Conservation (phyloP, 2,888 invertebrate species). For the Cloeon dipterum region DNA sequence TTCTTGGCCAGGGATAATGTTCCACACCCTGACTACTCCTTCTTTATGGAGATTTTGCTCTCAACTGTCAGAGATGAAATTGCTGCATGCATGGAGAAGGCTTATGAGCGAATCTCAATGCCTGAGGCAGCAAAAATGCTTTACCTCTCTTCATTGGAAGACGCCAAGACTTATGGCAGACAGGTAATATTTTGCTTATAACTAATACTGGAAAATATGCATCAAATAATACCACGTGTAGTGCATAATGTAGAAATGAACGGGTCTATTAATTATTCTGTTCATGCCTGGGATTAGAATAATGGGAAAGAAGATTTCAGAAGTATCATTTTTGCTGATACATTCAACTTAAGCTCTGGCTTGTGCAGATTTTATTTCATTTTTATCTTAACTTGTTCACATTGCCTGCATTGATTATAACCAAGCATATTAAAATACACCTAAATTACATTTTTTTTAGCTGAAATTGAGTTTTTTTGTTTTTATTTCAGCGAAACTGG, state of each 20-base stretch:
- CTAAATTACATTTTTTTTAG: too few relatives aligned
- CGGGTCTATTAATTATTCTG: neutral
- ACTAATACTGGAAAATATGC: too few relatives aligned
- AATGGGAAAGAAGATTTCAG: too few relatives aligned
- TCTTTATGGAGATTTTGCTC: slow-evolving; percentile 88
- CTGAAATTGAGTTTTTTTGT: too few relatives aligned
- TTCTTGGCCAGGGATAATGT: slow-evolving; percentile 87
- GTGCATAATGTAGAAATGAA: neutral
- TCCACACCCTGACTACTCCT: slow-evolving; percentile 84
- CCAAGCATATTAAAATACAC: too few relatives aligned
- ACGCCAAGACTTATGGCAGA: slow-evolving; percentile 54
- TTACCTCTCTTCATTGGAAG: slow-evolving; percentile 54
- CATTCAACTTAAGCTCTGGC: too few relatives aligned
- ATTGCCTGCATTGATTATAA: too few relatives aligned
- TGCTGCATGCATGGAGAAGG: slow-evolving; percentile 88
- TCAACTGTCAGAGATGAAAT: slow-evolving; percentile 94
- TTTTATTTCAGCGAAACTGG: slow-evolving; percentile 68
- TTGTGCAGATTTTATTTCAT: too few relatives aligned
- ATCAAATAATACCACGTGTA: slow-evolving; percentile 1
- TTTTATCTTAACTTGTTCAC: too few relatives aligned
- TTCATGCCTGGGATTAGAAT: slow-evolving; percentile 5
- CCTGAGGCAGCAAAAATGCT: slow-evolving; percentile 75
- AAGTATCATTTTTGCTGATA: too few relatives aligned
- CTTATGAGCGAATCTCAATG: slow-evolving; percentile 72
- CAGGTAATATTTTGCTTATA: slow-evolving; percentile 30